These are phyloP conservation scores for Aplidium turbinatum DNA, from an alignment of 23 tunicate species.

Conservation along the genomic window DNA sequence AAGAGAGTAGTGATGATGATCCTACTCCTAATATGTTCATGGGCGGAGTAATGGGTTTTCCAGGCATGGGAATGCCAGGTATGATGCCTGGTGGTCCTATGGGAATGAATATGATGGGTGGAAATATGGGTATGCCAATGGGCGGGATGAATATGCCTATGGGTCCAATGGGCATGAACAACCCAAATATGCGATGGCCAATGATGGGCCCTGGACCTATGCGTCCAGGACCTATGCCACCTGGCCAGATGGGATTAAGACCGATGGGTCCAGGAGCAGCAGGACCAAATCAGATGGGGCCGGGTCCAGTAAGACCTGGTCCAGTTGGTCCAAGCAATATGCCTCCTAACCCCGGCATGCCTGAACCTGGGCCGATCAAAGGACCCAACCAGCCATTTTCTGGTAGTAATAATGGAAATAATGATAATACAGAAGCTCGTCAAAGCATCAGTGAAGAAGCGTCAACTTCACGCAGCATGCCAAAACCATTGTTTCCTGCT, in stretches of 20 bases:
- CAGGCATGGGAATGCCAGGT: constrained; percentile 62
- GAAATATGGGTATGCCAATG: constrained; percentile 61
- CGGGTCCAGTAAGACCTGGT: too few species aligned
- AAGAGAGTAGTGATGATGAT: constrained; percentile 66
- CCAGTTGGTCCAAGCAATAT: constrained; percentile 46
- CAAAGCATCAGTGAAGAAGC: neutral
- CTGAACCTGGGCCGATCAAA: neutral
- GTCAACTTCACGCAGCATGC: constrained; percentile 11
- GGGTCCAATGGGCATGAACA: constrained; percentile 53
- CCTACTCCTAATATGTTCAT: constrained; percentile 36
- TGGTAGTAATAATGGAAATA: constrained; percentile 16
- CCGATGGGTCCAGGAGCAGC: constrained; percentile 72
- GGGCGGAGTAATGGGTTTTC: constrained; percentile 56
- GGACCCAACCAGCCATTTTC: constrained; percentile 3
- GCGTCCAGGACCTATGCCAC: constrained; percentile 83
- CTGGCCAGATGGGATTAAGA: constrained; percentile 22
- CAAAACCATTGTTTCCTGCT: constrained; percentile 93
- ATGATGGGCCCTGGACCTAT: constrained; percentile 73
- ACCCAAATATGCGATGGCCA: constrained; percentile 48
- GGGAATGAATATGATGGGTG: constrained; percentile 58
- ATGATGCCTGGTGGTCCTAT: constrained; percentile 57
- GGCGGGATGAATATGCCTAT: constrained; percentile 51
- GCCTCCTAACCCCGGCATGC: constrained; percentile 15
- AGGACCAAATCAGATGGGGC: constrained; percentile 57
- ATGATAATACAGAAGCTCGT: neutral